Evolutionary conservation across 2,113 vertebrate genomes (phyloP).

Genomic region (Zapus hudsonius): DNA sequence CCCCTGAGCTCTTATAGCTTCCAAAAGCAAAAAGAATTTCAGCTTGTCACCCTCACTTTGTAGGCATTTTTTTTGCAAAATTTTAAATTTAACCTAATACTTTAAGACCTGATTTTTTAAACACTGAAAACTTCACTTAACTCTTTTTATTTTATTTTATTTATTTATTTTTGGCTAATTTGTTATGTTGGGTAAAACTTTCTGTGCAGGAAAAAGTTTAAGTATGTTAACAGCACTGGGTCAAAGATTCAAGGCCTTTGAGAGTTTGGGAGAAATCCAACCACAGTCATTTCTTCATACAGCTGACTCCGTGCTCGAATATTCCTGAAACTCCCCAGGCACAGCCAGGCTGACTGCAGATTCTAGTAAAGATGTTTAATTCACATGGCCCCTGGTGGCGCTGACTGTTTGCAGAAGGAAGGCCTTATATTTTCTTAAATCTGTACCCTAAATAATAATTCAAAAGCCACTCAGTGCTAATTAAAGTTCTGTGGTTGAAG

Average conservation of each 20-base stretch:
- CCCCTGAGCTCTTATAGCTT: background rate
- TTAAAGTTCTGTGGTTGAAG: background rate
- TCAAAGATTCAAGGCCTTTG: constrained; percentile 35
- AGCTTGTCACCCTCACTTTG: background rate
- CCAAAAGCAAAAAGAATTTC: background rate
- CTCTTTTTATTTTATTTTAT: constrained; percentile 13
- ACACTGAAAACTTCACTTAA: background rate
- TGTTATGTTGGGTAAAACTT: constrained; percentile 8
- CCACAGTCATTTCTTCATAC: constrained; percentile 36
- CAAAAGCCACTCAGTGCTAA: background rate
- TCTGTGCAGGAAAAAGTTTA: constrained; percentile 11
- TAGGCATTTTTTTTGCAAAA: background rate
- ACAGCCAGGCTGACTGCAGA: background rate
- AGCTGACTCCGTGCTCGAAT: background rate
- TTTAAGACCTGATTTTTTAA: background rate
- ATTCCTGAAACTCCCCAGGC: background rate
- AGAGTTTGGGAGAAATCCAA: constrained; percentile 20
- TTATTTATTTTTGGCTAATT: too few species aligned
- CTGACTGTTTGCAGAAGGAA: background rate
- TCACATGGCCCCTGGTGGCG: background rate
- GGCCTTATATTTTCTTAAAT: constrained; percentile 41
- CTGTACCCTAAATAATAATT: constrained; percentile 34
- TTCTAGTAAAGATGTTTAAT: background rate
- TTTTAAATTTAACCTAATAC: background rate
- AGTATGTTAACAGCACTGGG: background rate